Percentiles rank a stretch among this genome's conserved stretches.
phyloP scores from a whole-genome alignment of 2,888 invertebrate species.

The Omphaloscelis lunosa region DNA sequence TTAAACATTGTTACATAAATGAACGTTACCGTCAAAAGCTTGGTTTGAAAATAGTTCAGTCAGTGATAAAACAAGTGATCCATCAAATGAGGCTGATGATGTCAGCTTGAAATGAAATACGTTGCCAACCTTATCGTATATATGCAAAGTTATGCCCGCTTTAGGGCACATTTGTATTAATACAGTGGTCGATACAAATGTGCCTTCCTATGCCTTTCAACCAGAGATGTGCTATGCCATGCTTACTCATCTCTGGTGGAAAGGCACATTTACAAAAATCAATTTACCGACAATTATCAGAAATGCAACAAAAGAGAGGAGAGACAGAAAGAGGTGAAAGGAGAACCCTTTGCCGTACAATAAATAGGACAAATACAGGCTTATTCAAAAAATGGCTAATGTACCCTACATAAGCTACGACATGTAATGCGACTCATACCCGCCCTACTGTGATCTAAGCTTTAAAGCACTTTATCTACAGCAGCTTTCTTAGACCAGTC shows the following conservation, averaged over 20 bases:
- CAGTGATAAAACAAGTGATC: not conserved
- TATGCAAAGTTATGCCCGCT: not conserved
- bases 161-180: not conserved
- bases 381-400: not conserved
- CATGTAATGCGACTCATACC: not conserved
- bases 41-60: not conserved
- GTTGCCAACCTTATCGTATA: not conserved
- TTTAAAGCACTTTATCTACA: not conserved
- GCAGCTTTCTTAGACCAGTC: not conserved
- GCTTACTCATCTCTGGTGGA: too few relatives aligned
- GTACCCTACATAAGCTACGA: not conserved
- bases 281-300: too few relatives aligned
- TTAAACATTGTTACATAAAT: not conserved
- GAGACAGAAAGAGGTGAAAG: too few relatives aligned
- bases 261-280: too few relatives aligned
- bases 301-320: not conserved
- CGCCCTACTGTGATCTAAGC: not conserved
- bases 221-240: too few relatives aligned
- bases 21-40: too few relatives aligned
- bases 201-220: too few relatives aligned
- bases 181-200: not conserved
- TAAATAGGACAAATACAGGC: not conserved
- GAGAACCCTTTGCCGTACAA: too few relatives aligned
- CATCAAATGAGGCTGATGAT: not conserved
- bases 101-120: not conserved